Conservation (phyloP, 1,140 invertebrate species). For the Hetaerina americana region DNA sequence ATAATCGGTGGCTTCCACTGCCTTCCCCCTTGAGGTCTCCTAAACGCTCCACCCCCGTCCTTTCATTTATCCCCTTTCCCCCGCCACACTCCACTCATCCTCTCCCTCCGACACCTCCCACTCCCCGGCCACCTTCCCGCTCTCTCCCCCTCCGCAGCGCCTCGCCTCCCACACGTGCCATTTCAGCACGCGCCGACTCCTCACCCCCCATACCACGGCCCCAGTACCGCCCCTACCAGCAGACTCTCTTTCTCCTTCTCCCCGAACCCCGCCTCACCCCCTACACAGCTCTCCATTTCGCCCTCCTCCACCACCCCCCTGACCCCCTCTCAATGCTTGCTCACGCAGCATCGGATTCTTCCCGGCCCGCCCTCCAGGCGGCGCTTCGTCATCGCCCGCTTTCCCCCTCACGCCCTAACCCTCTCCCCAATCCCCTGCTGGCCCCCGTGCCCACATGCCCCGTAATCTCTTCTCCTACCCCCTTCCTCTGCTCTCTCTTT, state of each 20-base stretch:
- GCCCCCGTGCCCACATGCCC: too few relatives aligned
- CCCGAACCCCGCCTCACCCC: too few relatives aligned
- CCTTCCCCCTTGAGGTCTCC: too few relatives aligned
- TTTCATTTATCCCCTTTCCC: too few relatives aligned
- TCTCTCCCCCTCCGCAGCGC: not conserved
- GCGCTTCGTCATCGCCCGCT: too few relatives aligned
- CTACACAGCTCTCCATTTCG: not conserved
- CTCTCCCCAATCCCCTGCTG: too few relatives aligned
- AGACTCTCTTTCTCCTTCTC: not conserved
- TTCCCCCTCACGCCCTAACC: too few relatives aligned
- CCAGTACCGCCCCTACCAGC: not conserved
- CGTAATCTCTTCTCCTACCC: not conserved
- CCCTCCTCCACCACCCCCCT: not conserved
- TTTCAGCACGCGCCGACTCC: not conserved
- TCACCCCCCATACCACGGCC: not conserved
- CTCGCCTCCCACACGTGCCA: not conserved
- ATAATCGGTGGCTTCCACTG: too few relatives aligned
- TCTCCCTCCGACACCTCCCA: not conserved
- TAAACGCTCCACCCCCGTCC: too few relatives aligned
- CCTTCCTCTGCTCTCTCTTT: not conserved
- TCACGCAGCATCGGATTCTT: too few relatives aligned
- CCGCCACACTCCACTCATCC: too few relatives aligned
- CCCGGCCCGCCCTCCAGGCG: too few relatives aligned
- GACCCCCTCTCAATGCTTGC: not conserved
- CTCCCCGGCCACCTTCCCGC: not conserved